Evolutionary conservation across 2,888 invertebrate species (phyloP).

Genomic region (Watsonalla cultraria): DNA sequence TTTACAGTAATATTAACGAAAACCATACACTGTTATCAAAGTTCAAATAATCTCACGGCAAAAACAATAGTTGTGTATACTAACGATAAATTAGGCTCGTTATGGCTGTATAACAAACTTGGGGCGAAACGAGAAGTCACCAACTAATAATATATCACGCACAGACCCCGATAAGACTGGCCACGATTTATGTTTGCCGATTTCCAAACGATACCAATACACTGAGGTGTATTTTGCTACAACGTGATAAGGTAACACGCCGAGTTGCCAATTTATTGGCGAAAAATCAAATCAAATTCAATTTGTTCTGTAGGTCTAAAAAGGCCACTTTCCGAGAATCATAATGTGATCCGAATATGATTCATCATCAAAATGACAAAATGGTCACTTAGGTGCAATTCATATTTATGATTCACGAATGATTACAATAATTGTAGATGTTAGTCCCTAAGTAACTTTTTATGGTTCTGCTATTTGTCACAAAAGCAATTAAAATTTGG

Average conservation of each 20-base stretch:
- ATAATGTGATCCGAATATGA: no score
- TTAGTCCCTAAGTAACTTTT: no score
- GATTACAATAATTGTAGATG: no score
- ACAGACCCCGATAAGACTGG: constrained; percentile 43
- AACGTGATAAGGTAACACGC: constrained; percentile 10
- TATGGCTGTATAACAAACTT: constrained; percentile 57
- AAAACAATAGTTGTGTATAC: constrained; percentile 6
- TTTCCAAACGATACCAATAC: constrained; percentile 43
- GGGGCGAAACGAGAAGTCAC: constrained; percentile 47
- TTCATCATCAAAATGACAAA: no score
- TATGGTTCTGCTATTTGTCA: no score
- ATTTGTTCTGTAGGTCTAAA: neutral
- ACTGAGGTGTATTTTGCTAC: constrained; percentile 21
- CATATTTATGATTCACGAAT: no score
- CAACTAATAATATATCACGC: constrained; percentile 58
- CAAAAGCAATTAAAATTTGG: no score
- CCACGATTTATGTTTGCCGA: constrained; percentile 53
- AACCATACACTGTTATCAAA: no score
- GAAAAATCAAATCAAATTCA: neutral
- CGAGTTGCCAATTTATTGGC: constrained; percentile 5
- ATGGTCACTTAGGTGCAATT: no score
- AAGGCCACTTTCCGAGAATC: no score
- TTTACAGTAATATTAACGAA: no score
- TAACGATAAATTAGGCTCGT: constrained; percentile 60
- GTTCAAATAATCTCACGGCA: no score